Conservation (phyloP, 2,888 invertebrate genomes). For the Coelopa pilipes region DNA sequence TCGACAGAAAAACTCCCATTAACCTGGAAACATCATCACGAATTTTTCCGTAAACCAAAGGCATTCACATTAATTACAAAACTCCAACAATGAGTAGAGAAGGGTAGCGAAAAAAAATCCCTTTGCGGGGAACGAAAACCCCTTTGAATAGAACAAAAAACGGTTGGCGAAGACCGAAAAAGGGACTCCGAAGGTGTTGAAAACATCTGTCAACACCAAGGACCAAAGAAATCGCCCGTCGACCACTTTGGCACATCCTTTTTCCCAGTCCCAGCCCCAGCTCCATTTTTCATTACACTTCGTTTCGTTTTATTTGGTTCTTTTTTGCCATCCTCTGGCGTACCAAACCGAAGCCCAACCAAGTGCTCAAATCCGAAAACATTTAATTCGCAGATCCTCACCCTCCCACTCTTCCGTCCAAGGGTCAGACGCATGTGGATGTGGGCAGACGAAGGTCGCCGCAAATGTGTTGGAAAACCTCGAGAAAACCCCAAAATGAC, state of each 20-base stretch:
- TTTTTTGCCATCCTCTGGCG: not conserved
- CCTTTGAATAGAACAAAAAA: too few species aligned
- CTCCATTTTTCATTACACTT: conserved; percentile 14
- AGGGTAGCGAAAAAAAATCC: not conserved
- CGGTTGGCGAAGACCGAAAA: too few species aligned
- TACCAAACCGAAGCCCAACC: not conserved
- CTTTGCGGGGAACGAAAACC: too few species aligned
- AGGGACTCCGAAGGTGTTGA: not conserved
- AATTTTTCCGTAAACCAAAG: too few species aligned
- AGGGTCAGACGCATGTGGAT: too few species aligned
- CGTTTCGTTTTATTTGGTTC: not conserved
- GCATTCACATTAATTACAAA: too few species aligned
- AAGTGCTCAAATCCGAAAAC: conserved; percentile 42
- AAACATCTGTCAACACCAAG: conserved; percentile 9
- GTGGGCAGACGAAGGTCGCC: conserved; percentile 13
- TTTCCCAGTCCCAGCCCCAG: conserved; percentile 4
- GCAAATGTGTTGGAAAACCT: conserved; percentile 29
- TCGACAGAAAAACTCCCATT: too few species aligned
- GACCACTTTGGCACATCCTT: not conserved
- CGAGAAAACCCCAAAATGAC: conserved; percentile 26
- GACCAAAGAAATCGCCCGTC: not conserved
- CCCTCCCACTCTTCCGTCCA: conserved; percentile 27
- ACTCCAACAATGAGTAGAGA: too few species aligned
- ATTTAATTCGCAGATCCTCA: conserved; percentile 59
- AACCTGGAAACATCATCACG: too few species aligned